Conservation (phyloP, 2,113 vertebrate species). For the Plecturocebus donacophilus region DNA sequence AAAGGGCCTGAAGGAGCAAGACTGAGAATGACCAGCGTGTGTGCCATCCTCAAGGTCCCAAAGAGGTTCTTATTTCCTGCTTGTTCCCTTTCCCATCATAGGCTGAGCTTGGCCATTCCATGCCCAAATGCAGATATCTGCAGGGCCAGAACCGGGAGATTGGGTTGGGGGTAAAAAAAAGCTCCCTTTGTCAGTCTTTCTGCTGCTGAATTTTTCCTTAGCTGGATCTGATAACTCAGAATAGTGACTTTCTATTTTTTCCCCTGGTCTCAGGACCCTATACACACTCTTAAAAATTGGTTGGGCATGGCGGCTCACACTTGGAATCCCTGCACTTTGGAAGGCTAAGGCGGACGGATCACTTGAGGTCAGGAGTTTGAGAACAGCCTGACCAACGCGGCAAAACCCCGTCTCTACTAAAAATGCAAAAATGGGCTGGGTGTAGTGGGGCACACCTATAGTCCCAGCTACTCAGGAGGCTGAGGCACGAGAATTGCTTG, state of each 20-base stretch:
- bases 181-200: not conserved
- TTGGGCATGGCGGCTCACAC: too few species aligned
- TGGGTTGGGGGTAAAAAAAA: constrained; percentile 45
- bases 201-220: not conserved
- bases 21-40: not conserved
- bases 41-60: fast-evolving
- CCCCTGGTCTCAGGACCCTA: not conserved
- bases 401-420: too few species aligned
- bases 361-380: too few species aligned
- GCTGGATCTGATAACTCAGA: constrained; percentile 35
- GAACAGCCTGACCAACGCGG: too few species aligned
- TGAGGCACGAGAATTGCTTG: too few species aligned
- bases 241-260: not conserved
- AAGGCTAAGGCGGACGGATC: too few species aligned
- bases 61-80: too few species aligned
- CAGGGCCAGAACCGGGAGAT: not conserved
- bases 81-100: not conserved
- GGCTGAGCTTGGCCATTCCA: not conserved
- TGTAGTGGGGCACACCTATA: too few species aligned
- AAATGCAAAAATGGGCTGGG: too few species aligned
- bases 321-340: too few species aligned
- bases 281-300: not conserved
- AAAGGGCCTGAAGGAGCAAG: not conserved
- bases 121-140: not conserved
- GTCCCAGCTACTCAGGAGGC: too few species aligned